Evolutionary conservation across 2,888 invertebrate species (phyloP).

Genomic region (Drosophila quasianomalipes): DNA sequence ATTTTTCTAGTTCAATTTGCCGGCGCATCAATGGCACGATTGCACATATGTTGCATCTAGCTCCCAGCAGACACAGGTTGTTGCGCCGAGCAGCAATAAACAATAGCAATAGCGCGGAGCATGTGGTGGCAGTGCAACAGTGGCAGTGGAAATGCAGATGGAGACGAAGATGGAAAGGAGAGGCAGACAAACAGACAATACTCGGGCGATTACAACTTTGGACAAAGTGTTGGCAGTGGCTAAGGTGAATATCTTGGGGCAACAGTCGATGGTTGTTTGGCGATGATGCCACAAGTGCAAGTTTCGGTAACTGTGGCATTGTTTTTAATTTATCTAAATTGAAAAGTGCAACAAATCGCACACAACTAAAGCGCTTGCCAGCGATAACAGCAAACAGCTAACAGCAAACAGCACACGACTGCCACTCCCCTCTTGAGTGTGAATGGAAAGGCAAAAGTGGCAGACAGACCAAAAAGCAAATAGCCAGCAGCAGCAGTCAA

Average conservation of each 20-base stretch:
- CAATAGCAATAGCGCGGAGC: slow-evolving; percentile 20
- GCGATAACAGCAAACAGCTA: slow-evolving; percentile 38
- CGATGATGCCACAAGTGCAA: slow-evolving; percentile 42
- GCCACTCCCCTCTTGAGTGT: slow-evolving; percentile 8
- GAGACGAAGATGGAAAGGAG: background rate
- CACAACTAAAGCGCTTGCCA: slow-evolving; percentile 62
- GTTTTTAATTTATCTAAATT: slow-evolving; percentile 81
- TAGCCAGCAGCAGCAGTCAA: slow-evolving; percentile 29
- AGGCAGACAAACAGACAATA: slow-evolving; percentile 39
- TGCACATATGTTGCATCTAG: slow-evolving; percentile 55
- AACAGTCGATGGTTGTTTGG: slow-evolving; percentile 37
- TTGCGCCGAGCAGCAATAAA: slow-evolving; percentile 65
- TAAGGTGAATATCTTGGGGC: slow-evolving; percentile 49
- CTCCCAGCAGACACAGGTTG: slow-evolving; percentile 46
- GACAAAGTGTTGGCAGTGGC: slow-evolving; percentile 64
- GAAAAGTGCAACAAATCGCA: slow-evolving; percentile 80
- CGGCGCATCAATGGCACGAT: slow-evolving; percentile 70
- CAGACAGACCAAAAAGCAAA: slow-evolving; percentile 37
- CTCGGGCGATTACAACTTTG: slow-evolving; percentile 71
- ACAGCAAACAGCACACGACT: background rate
- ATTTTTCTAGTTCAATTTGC: slow-evolving; percentile 70
- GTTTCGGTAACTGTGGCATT: slow-evolving; percentile 66
- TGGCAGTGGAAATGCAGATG: background rate
- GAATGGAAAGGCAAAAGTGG: slow-evolving; percentile 40
- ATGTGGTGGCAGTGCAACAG: background rate